Evolutionary conservation across 1,140 invertebrate species (phyloP), one percentile per base, ranked within the genome.

Genomic region (Nasonia giraulti): DNA sequence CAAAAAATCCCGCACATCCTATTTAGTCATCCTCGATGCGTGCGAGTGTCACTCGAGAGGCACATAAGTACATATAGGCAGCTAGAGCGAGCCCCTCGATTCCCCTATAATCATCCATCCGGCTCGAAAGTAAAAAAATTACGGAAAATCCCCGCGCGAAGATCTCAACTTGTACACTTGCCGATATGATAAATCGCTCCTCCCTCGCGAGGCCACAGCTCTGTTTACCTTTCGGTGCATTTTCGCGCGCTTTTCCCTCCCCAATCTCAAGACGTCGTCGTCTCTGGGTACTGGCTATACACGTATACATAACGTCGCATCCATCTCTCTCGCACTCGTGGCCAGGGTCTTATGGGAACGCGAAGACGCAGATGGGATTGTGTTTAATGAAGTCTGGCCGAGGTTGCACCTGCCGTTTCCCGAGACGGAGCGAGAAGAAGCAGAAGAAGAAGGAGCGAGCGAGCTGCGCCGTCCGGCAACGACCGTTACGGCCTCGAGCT

Each of bases 331-430:
- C 33, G 66, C 33, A 40, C 17, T 2, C 10, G 12, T 23, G 27
- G 66, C 66, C 37, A 37, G 12, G 71, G 73, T 76, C 71, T 75
- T 76, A 44, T 75, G 80, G 80, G 80, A 75, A 82, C 71, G 11
- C 71, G 31, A 82, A 76, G 73, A 76, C 80, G 90, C 90, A 91
- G 90, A 91, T 91, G 90, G 89, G 89, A 91, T 91, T 89, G 88
- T 87, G 89, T 90, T 91, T 91, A 90, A 91, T 91, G 90, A 91
- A 91, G 90, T 91, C 90, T 90, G 90, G 89, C 87, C 86, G 86
- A 85, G 71, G 87, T 89, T 88, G 90, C 90, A 91, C 90, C 90
- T 91, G 90, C 90, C 90, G 88, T 90, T 90, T 89, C 91, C 90
- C 87, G 77, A 82, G 44, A 81, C 14, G 33, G 68, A 79, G 83